Conservation (phyloP, 2,888 invertebrate genomes). For the Tholera decimalis region DNA sequence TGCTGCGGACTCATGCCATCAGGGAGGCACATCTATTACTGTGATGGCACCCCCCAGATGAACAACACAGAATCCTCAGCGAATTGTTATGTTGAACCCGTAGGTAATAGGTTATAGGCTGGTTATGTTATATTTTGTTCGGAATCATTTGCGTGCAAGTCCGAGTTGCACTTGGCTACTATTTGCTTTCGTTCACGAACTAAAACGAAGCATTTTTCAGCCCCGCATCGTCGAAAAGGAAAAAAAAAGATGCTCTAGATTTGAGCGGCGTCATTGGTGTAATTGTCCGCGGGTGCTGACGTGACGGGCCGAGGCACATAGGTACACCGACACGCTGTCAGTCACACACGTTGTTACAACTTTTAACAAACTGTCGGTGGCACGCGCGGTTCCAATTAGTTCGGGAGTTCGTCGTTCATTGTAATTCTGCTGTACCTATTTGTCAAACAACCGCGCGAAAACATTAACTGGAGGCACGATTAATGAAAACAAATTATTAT, state of each 20-base stretch:
- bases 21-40: too few relatives aligned
- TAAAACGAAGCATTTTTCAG: background rate
- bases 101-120: too few relatives aligned
- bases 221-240: background rate
- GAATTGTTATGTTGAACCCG: too few relatives aligned
- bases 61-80: too few relatives aligned
- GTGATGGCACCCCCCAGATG: too few relatives aligned
- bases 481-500: background rate
- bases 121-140: too few relatives aligned
- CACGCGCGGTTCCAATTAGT: conserved; percentile 28
- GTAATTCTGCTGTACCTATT: conserved; percentile 10
- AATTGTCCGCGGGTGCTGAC: background rate
- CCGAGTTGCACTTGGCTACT: too few relatives aligned
- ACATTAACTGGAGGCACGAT: background rate
- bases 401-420: conserved; percentile 18
- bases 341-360: conserved; percentile 18
- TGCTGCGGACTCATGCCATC: too few relatives aligned
- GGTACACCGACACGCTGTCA: conserved; percentile 5
- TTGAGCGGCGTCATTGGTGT: background rate
- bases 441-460: background rate
- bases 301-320: background rate
- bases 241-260: conserved; percentile 1
- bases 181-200: too few relatives aligned
- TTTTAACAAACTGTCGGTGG: conserved; percentile 21
- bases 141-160: too few relatives aligned